These are phyloP conservation scores for Polia nebulosa DNA, from an alignment of 2,888 invertebrate species.

Conservation along the genomic window DNA sequence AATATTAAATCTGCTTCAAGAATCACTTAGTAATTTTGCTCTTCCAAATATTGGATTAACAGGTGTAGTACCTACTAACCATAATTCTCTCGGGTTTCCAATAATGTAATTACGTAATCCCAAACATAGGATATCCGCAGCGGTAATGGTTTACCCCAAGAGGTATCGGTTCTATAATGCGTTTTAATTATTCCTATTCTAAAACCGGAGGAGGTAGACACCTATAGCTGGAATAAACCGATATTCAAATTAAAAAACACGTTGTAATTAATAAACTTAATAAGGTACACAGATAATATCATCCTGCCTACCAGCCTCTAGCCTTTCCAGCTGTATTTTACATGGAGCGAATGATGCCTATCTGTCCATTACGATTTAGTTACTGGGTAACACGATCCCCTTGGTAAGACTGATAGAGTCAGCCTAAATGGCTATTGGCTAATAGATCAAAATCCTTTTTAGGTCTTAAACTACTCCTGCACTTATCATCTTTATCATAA, in stretches of 20 bases:
- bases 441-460: background rate
- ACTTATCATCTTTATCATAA: too few species aligned
- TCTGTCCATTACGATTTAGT: background rate
- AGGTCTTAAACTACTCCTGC: background rate
- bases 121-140: conserved; percentile 33
- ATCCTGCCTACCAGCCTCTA: too few species aligned
- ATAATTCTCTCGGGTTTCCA: conserved; percentile 16
- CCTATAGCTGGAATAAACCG: background rate
- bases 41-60: conserved; percentile 6
- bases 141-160: conserved; percentile 41
- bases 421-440: background rate
- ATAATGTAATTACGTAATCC: conserved; percentile 39
- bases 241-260: too few species aligned
- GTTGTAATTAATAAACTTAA: too few species aligned
- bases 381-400: background rate
- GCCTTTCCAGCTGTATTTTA: background rate
- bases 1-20: conserved; percentile 22
- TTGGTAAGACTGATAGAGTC: background rate
- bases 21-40: conserved; percentile 16
- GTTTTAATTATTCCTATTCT: conserved; percentile 25
- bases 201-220: background rate
- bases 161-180: conserved; percentile 8
- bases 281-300: too few species aligned
- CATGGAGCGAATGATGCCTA: background rate
- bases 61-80: background rate